These are phyloP conservation scores for Chloropsis cyanopogon DNA, from an alignment of 2,113 vertebrate genomes.

Conservation along the genomic window DNA sequence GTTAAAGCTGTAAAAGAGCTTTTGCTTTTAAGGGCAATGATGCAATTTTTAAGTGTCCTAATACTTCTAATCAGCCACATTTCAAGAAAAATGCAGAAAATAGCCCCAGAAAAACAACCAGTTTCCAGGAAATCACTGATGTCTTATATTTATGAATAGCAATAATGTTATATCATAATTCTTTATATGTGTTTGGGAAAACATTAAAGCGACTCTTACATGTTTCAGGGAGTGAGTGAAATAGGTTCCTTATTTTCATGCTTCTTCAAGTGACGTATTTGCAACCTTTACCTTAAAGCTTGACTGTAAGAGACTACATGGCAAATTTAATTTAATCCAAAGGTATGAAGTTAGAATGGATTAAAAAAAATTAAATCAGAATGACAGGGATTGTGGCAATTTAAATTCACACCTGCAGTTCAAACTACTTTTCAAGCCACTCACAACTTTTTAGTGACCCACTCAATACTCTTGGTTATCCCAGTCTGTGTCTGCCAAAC, in stretches of 20 bases:
- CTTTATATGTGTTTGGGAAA: not conserved
- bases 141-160: not conserved
- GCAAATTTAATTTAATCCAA: not conserved
- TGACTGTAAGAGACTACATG: not conserved
- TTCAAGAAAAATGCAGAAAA: not conserved
- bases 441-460: not conserved
- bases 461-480: not conserved
- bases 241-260: not conserved
- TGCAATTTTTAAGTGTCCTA: not conserved
- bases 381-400: not conserved
- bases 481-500: not conserved
- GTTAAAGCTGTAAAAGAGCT: not conserved
- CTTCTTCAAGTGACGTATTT: not conserved
- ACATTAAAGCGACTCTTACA: not conserved
- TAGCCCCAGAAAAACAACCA: not conserved
- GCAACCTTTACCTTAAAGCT: not conserved
- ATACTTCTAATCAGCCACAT: not conserved
- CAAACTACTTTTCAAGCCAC: not conserved
- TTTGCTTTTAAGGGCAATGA: not conserved
- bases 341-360: not conserved
- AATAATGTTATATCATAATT: not conserved
- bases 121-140: not conserved
- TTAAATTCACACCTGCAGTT: not conserved
- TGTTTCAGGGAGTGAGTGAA: not conserved
- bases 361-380: not conserved